phyloP scores from a whole-genome alignment of 2,113 vertebrate species.

The Notothenia rossii region DNA sequence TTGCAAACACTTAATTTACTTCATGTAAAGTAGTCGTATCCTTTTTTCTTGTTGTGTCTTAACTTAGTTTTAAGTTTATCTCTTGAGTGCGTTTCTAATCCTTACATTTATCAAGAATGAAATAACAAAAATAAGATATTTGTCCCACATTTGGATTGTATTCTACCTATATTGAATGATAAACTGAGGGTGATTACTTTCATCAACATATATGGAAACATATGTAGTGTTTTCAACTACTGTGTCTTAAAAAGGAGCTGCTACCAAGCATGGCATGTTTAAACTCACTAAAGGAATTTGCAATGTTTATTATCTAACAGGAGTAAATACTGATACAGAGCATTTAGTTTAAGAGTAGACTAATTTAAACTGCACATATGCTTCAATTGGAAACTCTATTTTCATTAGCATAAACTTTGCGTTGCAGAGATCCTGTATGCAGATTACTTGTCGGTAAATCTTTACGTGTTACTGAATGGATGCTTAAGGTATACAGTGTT shows the following conservation, averaged over 20 bases:
- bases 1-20: background rate
- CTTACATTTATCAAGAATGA: background rate
- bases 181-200: background rate
- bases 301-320: background rate
- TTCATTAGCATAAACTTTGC: background rate
- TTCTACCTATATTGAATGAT: background rate
- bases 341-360: background rate
- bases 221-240: too few species aligned
- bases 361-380: background rate
- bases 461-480: constrained; percentile 45
- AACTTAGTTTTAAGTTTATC: background rate
- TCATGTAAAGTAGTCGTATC: too few species aligned
- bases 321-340: constrained; percentile 1
- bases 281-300: constrained; percentile 1
- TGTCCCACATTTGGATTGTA: background rate
- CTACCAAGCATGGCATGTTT: background rate
- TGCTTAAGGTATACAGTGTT: constrained; percentile 48
- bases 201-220: background rate
- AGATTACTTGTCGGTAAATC: constrained; percentile 30
- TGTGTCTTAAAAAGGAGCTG: background rate
- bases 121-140: background rate
- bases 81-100: background rate
- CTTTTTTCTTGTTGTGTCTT: background rate
- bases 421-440: constrained; percentile 3
- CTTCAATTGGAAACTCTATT: background rate